Percentiles rank a stretch among this genome's conserved stretches.
phyloP scores from a whole-genome alignment of 1,140 invertebrate species.

The Drosophila miranda region DNA sequence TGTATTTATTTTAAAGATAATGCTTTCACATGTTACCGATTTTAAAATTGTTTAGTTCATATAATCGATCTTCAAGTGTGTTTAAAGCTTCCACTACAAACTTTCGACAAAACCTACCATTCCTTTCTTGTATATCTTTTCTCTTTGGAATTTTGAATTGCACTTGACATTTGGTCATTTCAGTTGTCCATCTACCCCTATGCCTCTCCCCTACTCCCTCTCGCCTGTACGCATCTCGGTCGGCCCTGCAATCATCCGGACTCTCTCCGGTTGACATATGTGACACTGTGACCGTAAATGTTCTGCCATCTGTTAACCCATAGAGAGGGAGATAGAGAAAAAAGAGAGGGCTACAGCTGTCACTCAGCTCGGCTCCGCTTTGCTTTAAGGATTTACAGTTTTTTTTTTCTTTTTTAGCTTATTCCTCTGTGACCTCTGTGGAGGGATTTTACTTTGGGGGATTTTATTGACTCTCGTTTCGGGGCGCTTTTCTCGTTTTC shows the following conservation, averaged over 20 bases:
- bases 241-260: slow-evolving; percentile 39
- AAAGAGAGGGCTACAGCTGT: slow-evolving; percentile 32
- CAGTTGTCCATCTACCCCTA: slow-evolving; percentile 46
- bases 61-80: no score
- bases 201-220: background rate
- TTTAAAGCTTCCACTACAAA: no score
- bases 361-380: slow-evolving; percentile 54
- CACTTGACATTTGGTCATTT: slow-evolving; percentile 75
- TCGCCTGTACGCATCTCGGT: slow-evolving; percentile 4
- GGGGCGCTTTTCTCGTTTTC: slow-evolving; percentile 70
- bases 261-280: slow-evolving; percentile 61
- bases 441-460: slow-evolving; percentile 60
- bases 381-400: slow-evolving; percentile 58
- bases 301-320: slow-evolving; percentile 77
- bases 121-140: slow-evolving; percentile 15
- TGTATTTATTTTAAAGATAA: no score
- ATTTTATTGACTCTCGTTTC: slow-evolving; percentile 66
- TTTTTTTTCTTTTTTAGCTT: slow-evolving; percentile 27
- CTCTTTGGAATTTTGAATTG: slow-evolving; percentile 24
- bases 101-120: no score
- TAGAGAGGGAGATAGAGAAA: slow-evolving; percentile 8
- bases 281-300: slow-evolving; percentile 68
- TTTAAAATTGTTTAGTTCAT: no score
- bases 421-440: slow-evolving; percentile 64
- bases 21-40: no score